Percentiles rank a stretch among this genome's conserved stretches.
These are phyloP conservation scores for Watsonalla cultraria DNA, from an alignment of 2,888 invertebrate species.

Conservation along the genomic window DNA sequence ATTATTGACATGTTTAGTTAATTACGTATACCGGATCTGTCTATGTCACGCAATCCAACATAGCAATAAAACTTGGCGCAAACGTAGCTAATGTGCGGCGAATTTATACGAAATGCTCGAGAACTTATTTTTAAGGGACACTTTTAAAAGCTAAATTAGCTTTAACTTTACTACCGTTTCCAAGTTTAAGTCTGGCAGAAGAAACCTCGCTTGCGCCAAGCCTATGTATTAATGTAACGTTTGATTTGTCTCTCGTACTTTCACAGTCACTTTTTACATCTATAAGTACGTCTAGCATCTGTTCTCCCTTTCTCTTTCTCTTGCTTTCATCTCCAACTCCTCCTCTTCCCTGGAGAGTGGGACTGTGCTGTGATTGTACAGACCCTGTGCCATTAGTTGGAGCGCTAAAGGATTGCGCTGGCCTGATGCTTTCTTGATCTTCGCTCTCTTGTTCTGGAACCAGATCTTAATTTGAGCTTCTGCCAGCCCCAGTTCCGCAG, in stretches of 20 bases:
- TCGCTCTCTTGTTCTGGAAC: constrained; percentile 98
- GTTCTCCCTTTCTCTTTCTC: constrained; percentile 59
- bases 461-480: constrained; percentile 99
- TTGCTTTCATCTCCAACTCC: constrained; percentile 79
- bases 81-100: too few relatives aligned
- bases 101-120: too few relatives aligned
- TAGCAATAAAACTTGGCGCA: too few relatives aligned
- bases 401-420: constrained; percentile 91
- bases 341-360: constrained; percentile 86
- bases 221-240: not conserved
- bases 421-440: constrained; percentile 95
- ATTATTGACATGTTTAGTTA: too few relatives aligned
- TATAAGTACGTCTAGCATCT: constrained; percentile 31
- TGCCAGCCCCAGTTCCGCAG: constrained; percentile 93
- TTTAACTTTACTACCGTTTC: too few relatives aligned
- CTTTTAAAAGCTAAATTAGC: too few relatives aligned
- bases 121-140: too few relatives aligned
- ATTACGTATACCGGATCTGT: too few relatives aligned
- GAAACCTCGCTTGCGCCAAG: too few relatives aligned
- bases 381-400: constrained; percentile 95
- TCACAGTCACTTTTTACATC: not conserved
- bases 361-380: constrained; percentile 88
- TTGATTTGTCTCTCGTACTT: not conserved
- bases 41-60: too few relatives aligned
- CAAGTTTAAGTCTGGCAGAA: too few relatives aligned